phyloP scores from a whole-genome alignment of 2,113 vertebrate species.

The Morone chrysops region DNA sequence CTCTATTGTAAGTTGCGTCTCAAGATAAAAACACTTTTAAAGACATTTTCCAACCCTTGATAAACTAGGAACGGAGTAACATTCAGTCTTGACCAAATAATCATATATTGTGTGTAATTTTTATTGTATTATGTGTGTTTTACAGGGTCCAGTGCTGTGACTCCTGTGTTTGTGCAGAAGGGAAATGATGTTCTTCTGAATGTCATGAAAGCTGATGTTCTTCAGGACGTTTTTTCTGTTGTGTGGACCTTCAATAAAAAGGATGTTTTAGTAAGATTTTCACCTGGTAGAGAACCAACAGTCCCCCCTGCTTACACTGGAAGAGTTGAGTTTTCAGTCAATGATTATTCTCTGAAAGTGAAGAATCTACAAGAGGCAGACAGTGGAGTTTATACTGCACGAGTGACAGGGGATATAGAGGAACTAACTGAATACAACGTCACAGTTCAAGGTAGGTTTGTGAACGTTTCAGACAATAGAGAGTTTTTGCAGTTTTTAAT shows the following conservation, averaged over 20 bases:
- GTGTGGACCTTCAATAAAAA: too few species aligned
- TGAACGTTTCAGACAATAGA: neutral
- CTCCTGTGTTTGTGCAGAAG: constrained; percentile 25
- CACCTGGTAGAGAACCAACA: too few species aligned
- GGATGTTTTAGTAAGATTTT: too few species aligned
- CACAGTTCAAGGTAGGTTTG: constrained; percentile 43
- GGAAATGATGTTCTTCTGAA: constrained; percentile 12
- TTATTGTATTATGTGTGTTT: neutral
- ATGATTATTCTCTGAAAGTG: too few species aligned
- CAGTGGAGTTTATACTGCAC: constrained; percentile 40
- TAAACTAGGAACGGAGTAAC: neutral
- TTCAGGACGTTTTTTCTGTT: too few species aligned
- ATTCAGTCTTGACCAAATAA: neutral
- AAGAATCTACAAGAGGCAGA: constrained; percentile 11
- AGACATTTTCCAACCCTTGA: neutral
- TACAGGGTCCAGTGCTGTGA: constrained; percentile 1
- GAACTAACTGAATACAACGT: neutral
- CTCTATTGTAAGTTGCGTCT: too few species aligned
- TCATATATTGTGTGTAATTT: neutral
- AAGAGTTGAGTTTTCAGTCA: too few species aligned
- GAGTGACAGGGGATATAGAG: fast-evolving
- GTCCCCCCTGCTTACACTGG: too few species aligned
- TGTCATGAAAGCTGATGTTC: neutral
- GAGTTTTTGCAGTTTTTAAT: neutral
- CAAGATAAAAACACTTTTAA: too few species aligned